Evolutionary conservation across 2,797 vertebrate genomes (phyloP).

Genomic region (Sebastes aleutianus): DNA sequence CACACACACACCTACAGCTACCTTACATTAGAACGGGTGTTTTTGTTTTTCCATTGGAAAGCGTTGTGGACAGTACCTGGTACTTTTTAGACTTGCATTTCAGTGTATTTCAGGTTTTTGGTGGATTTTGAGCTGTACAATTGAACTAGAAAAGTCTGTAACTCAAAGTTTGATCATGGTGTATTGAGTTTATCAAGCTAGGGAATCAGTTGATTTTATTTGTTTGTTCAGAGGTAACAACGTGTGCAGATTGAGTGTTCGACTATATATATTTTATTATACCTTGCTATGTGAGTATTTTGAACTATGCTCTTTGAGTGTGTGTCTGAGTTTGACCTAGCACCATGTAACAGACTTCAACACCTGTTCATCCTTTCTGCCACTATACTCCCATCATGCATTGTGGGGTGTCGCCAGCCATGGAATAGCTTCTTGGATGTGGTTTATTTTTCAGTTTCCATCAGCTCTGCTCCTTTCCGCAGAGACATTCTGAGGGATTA

Average conservation of each 20-base stretch:
- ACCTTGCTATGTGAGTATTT: not conserved
- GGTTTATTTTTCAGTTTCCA: not conserved
- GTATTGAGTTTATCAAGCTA: not conserved
- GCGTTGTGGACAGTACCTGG: too few relatives aligned
- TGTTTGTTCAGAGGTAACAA: not conserved
- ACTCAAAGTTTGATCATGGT: not conserved
- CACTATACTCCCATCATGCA: conserved; percentile 53
- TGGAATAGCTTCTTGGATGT: conserved; percentile 58
- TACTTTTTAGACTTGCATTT: too few relatives aligned
- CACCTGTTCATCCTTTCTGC: conserved; percentile 77
- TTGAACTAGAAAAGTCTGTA: not conserved
- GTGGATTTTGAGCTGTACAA: not conserved
- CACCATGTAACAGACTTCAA: conserved; percentile 30
- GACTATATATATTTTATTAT: not conserved
- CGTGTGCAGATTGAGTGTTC: not conserved
- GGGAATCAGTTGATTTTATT: not conserved
- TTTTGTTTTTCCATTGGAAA: too few relatives aligned
- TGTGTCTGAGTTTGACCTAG: conserved; percentile 50
- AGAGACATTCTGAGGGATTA: not conserved
- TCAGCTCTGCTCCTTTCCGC: not conserved
- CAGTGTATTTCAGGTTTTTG: not conserved
- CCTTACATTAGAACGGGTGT: too few relatives aligned
- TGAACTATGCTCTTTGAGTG: conserved; percentile 22
- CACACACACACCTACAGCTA: too few relatives aligned
- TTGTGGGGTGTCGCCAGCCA: conserved; percentile 51